A percentile compares a stretch with the other conserved stretches of the same genome.
These are phyloP conservation scores for Corythoichthys intestinalis DNA, from an alignment of 2,113 vertebrate species.

Conservation along the genomic window DNA sequence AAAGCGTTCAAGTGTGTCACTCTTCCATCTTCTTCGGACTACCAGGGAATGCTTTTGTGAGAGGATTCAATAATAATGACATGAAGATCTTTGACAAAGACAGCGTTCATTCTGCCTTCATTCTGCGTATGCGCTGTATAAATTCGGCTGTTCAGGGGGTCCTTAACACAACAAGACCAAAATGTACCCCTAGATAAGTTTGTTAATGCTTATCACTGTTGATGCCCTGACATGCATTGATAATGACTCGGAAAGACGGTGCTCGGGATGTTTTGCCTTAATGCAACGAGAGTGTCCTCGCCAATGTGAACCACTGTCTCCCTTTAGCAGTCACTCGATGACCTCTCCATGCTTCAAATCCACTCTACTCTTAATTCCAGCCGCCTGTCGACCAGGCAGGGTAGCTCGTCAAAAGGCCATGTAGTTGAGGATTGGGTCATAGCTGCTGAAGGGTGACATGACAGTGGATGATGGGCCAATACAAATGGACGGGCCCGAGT, in stretches of 20 bases:
- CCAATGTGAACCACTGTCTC: conserved; percentile 72
- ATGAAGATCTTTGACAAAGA: conserved; percentile 17
- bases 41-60: conserved; percentile 28
- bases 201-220: conserved; percentile 47
- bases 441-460: conserved; percentile 21
- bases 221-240: conserved; percentile 60
- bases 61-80: conserved; percentile 31
- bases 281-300: conserved; percentile 64
- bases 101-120: conserved; percentile 8
- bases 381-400: conserved; percentile 65
- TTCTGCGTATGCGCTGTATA: conserved; percentile 1
- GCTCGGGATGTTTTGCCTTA: conserved; percentile 38
- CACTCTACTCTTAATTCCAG: conserved; percentile 54
- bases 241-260: conserved; percentile 40
- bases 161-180: conserved; percentile 27
- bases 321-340: conserved; percentile 67
- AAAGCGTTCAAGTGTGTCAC: conserved; percentile 58
- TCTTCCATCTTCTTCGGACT: conserved; percentile 39
- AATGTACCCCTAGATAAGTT: conserved; percentile 45
- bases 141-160: conserved; percentile 29
- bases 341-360: conserved; percentile 70
- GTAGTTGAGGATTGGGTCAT: conserved; percentile 48
- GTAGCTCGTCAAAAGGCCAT: conserved; percentile 64
- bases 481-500: neutral
- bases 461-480: conserved; percentile 15